phyloP scores from a whole-genome alignment of 2,113 vertebrate genomes.

The Oxygymnocypris stewartii region DNA sequence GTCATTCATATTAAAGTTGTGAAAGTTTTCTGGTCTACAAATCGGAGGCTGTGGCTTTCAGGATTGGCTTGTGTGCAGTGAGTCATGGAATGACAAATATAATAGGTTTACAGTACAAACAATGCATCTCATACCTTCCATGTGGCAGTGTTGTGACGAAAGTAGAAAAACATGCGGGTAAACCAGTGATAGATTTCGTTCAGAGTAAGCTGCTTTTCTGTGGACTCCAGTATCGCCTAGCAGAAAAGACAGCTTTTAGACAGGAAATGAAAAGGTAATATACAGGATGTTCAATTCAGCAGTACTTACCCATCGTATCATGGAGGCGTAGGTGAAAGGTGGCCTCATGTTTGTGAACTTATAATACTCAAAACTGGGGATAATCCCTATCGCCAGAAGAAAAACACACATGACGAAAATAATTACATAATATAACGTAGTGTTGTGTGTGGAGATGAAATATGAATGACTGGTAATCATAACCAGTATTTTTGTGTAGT shows the following conservation, averaged over 20 bases:
- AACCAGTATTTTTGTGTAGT: neutral
- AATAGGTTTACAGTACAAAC: neutral
- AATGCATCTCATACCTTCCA: constrained; percentile 75
- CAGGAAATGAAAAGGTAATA: neutral
- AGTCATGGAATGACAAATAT: constrained; percentile 34
- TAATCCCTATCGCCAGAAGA: constrained; percentile 65
- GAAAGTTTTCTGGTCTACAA: constrained; percentile 33
- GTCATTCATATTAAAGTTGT: constrained; percentile 1
- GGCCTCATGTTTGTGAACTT: constrained; percentile 76
- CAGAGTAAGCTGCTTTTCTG: constrained; percentile 77
- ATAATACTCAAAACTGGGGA: constrained; percentile 76
- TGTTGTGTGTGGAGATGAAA: neutral
- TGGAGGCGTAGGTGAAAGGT: constrained; percentile 79
- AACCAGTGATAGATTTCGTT: constrained; percentile 84
- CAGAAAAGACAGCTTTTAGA: neutral
- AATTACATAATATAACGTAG: neutral
- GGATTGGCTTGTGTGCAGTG: constrained; percentile 22
- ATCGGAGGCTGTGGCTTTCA: constrained; percentile 38
- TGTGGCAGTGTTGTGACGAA: constrained; percentile 76
- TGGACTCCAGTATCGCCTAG: constrained; percentile 78
- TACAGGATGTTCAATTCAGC: neutral
- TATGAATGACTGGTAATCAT: neutral
- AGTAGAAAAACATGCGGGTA: constrained; percentile 78
- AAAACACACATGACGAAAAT: neutral
- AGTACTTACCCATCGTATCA: constrained; percentile 79